Conservation (phyloP, 2,888 invertebrate genomes). For the Cordilura impudica region DNA sequence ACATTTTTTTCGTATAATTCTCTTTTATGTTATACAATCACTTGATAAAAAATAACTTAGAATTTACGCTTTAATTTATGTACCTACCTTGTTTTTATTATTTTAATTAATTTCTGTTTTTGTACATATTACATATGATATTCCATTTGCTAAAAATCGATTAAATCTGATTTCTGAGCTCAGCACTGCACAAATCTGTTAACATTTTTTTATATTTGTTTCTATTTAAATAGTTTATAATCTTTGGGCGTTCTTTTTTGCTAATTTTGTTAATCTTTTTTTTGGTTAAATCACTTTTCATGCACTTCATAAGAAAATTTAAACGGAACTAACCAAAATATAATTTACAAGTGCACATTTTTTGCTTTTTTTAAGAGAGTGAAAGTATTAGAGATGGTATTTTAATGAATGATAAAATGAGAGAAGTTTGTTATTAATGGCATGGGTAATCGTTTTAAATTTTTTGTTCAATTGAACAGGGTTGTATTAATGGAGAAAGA, state of each 20-base stretch:
- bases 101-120: not conserved
- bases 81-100: slow-evolving; percentile 3
- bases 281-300: not conserved
- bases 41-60: not conserved
- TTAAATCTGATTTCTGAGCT: not conserved
- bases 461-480: no score
- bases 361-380: slow-evolving; percentile 37
- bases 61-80: not conserved
- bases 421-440: no score
- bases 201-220: not conserved
- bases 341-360: slow-evolving; percentile 12
- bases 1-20: slow-evolving; percentile 2
- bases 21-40: slow-evolving; percentile 31
- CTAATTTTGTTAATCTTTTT: not conserved
- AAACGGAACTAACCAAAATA: not conserved
- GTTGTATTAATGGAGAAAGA: no score
- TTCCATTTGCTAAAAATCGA: slow-evolving; percentile 47
- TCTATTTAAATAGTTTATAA: not conserved
- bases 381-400: no score
- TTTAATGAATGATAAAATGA: no score
- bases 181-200: not conserved
- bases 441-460: no score
- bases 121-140: not conserved
- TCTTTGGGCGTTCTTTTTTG: not conserved
- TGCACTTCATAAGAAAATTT: slow-evolving; percentile 12